A percentile compares a stretch with the other conserved stretches of the same genome.
phyloP scores from a whole-genome alignment of 2,113 vertebrate genomes.

The Heterotilapia buettikoferi region DNA sequence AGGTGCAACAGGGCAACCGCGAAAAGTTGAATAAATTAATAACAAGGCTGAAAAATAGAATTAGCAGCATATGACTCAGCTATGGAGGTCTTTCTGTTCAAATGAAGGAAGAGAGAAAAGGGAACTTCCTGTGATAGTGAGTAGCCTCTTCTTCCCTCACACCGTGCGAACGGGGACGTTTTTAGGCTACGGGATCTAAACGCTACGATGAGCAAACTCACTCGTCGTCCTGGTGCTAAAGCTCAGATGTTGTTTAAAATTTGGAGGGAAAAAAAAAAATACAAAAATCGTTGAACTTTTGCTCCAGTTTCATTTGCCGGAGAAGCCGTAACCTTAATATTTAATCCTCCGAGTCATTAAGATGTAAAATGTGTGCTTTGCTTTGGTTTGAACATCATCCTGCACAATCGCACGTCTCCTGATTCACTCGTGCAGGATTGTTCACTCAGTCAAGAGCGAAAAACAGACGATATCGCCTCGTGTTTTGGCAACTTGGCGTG shows the following conservation, averaged over 20 bases:
- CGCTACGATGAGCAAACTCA: neutral
- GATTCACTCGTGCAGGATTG: neutral
- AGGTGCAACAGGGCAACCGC: slow-evolving; percentile 32
- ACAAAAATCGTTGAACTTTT: slow-evolving; percentile 8
- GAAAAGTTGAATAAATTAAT: slow-evolving; percentile 6
- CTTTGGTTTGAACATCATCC: neutral
- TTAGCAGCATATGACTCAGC: neutral
- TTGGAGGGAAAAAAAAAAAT: neutral
- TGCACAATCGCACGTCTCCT: neutral
- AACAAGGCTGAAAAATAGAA: neutral
- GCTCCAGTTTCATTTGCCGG: neutral
- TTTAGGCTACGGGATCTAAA: slow-evolving; percentile 14
- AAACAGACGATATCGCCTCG: neutral
- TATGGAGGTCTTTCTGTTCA: neutral
- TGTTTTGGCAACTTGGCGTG: neutral
- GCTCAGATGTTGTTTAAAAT: neutral
- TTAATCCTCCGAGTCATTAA: neutral
- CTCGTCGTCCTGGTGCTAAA: neutral
- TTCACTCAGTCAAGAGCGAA: neutral
- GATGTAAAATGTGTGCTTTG: slow-evolving; percentile 7
- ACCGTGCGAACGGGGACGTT: slow-evolving; percentile 28
- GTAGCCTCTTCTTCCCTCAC: neutral
- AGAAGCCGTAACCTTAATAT: neutral
- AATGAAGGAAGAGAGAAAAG: neutral
- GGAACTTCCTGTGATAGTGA: neutral